These are phyloP conservation scores for Morpho helenor DNA, from an alignment of 2,888 invertebrate genomes.

Conservation along the genomic window DNA sequence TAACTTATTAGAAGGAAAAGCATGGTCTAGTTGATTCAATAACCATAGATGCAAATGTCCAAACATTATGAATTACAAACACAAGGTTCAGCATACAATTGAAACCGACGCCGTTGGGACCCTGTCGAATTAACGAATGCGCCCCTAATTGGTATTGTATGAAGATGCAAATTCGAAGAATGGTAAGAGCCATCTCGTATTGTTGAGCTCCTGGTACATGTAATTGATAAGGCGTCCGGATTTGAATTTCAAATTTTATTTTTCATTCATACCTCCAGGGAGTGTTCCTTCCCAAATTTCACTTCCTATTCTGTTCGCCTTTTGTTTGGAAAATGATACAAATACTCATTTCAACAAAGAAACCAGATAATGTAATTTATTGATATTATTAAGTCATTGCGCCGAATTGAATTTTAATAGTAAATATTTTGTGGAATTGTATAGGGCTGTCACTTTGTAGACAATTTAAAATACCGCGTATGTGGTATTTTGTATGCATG, in stretches of 20 bases:
- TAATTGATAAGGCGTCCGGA: slow-evolving; percentile 74
- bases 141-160: slow-evolving; percentile 72
- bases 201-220: slow-evolving; percentile 61
- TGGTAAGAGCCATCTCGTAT: slow-evolving; percentile 52
- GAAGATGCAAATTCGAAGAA: slow-evolving; percentile 72
- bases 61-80: slow-evolving; percentile 16
- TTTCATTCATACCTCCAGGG: slow-evolving; percentile 44
- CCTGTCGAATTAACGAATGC: slow-evolving; percentile 48
- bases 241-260: slow-evolving; percentile 70
- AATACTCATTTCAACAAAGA: slow-evolving; percentile 3
- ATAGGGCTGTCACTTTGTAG: too few relatives aligned
- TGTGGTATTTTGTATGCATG: too few relatives aligned
- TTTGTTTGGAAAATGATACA: slow-evolving; percentile 24
- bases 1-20: too few relatives aligned
- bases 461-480: too few relatives aligned
- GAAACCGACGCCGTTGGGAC: slow-evolving; percentile 46
- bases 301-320: slow-evolving; percentile 23
- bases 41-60: slow-evolving; percentile 53
- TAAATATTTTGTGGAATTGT: too few relatives aligned
- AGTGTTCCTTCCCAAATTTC: slow-evolving; percentile 27
- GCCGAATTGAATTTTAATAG: too few relatives aligned
- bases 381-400: too few relatives aligned
- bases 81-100: slow-evolving; percentile 43
- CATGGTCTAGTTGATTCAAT: too few relatives aligned
- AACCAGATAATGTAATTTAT: background rate